These are phyloP conservation scores for Pardosa pseudoannulata DNA, from an alignment of 2,888 invertebrate genomes.

Conservation along the genomic window DNA sequence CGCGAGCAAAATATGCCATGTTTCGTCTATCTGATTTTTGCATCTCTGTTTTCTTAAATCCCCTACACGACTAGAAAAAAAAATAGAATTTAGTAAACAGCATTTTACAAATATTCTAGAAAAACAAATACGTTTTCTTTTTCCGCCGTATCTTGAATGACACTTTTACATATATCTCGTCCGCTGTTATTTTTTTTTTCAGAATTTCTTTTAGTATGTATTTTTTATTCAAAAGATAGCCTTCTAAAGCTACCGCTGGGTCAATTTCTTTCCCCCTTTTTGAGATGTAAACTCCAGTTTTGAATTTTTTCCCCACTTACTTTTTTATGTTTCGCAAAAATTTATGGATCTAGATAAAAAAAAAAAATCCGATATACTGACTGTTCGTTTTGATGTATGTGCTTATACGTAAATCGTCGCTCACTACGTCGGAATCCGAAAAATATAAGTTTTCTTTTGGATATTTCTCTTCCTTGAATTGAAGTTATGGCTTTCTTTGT, in stretches of 20 bases:
- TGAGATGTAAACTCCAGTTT: not conserved
- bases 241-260: not conserved
- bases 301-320: not conserved
- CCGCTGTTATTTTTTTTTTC: not conserved
- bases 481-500: too few species aligned
- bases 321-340: not conserved
- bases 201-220: not conserved
- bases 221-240: not conserved
- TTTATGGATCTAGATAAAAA: not conserved
- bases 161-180: not conserved
- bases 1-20: too few species aligned
- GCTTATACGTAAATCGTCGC: not conserved
- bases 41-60: too few species aligned
- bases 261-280: slow-evolving; percentile 7
- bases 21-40: too few species aligned
- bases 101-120: not conserved
- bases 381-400: not conserved
- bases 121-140: not conserved
- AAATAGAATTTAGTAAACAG: too few species aligned
- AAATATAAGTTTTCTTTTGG: too few species aligned
- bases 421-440: not conserved
- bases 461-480: too few species aligned
- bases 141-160: not conserved
- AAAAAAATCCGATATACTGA: not conserved
- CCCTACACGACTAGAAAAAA: too few species aligned